Evolutionary conservation across 1,140 invertebrate species (phyloP).

Genomic region (Epicauta chinensis): DNA sequence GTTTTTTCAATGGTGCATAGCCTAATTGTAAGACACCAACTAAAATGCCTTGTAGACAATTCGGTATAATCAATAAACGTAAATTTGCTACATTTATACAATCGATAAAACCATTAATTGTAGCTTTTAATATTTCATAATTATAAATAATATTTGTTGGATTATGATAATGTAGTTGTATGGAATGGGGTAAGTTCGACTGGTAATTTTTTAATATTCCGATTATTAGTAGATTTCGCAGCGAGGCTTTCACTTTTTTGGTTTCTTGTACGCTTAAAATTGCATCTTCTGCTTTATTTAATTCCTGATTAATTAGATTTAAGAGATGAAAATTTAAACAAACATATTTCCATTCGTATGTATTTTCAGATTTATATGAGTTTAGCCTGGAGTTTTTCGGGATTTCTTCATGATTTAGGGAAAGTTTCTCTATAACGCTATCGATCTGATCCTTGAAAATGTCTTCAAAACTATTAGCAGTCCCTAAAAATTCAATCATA

Average conservation of each 20-base stretch:
- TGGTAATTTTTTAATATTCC: slow-evolving; percentile 60
- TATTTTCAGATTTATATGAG: no score
- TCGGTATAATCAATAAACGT: slow-evolving; percentile 43
- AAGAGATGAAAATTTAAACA: slow-evolving; percentile 13
- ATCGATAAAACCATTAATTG: slow-evolving; percentile 36
- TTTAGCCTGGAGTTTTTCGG: no score
- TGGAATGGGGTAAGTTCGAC: slow-evolving; percentile 53
- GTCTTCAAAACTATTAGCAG: no score
- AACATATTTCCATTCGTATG: slow-evolving; percentile 9
- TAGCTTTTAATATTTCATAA: slow-evolving; percentile 29
- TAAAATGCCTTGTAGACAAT: slow-evolving; percentile 51
- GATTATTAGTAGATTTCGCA: slow-evolving; percentile 56
- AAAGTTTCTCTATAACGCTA: no score
- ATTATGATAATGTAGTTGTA: slow-evolving; percentile 39
- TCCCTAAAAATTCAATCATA: no score
- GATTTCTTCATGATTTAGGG: no score
- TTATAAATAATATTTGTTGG: slow-evolving; percentile 12
- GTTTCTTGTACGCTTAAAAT: slow-evolving; percentile 52
- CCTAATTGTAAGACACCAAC: slow-evolving; percentile 63
- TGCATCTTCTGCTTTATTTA: background rate
- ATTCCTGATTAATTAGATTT: slow-evolving; percentile 8
- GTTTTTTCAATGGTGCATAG: slow-evolving; percentile 58
- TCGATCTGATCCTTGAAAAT: no score
- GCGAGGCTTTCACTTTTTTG: slow-evolving; percentile 46
- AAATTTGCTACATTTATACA: slow-evolving; percentile 25